Evolutionary conservation across 2,888 invertebrate genomes (phyloP).

Genomic region (Cybosia mesomella): DNA sequence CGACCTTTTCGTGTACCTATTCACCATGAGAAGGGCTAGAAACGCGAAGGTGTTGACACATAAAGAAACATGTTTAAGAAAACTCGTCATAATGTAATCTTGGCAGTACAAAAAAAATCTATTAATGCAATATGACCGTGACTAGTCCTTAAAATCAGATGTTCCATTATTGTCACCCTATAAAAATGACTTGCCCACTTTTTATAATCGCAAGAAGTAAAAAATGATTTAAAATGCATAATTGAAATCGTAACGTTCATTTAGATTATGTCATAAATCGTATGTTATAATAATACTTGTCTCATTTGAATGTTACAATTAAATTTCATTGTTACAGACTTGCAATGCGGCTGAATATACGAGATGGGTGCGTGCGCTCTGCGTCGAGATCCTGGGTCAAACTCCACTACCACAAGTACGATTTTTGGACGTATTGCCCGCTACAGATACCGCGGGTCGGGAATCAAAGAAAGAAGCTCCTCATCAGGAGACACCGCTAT

Average conservation of each 20-base stretch:
- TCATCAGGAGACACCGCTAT: conserved; percentile 70
- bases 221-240: conserved; percentile 28
- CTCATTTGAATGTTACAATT: conserved; percentile 45
- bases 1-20: conserved; percentile 78
- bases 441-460: conserved; percentile 83
- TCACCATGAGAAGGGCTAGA: conserved; percentile 84
- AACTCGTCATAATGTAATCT: conserved; percentile 44
- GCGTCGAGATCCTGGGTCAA: conserved; percentile 91
- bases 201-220: conserved; percentile 33
- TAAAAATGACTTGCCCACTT: conserved; percentile 39
- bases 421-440: conserved; percentile 90
- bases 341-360: conserved; percentile 90
- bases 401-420: conserved; percentile 91
- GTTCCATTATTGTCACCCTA: conserved; percentile 63
- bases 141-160: conserved; percentile 68
- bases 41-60: conserved; percentile 83
- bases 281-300: conserved; percentile 40
- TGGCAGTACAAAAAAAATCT: conserved; percentile 46
- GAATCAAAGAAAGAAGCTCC: conserved; percentile 75
- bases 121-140: conserved; percentile 62
- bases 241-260: conserved; percentile 51
- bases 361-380: conserved; percentile 91
- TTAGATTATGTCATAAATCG: conserved; percentile 60
- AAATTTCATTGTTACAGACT: conserved; percentile 86
- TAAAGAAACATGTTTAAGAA: conserved; percentile 76